A percentile compares a stretch with the other conserved stretches of the same genome.
Evolutionary conservation across 1,140 invertebrate species (phyloP).

Genomic region (Caenorhabditis tropicalis): DNA sequence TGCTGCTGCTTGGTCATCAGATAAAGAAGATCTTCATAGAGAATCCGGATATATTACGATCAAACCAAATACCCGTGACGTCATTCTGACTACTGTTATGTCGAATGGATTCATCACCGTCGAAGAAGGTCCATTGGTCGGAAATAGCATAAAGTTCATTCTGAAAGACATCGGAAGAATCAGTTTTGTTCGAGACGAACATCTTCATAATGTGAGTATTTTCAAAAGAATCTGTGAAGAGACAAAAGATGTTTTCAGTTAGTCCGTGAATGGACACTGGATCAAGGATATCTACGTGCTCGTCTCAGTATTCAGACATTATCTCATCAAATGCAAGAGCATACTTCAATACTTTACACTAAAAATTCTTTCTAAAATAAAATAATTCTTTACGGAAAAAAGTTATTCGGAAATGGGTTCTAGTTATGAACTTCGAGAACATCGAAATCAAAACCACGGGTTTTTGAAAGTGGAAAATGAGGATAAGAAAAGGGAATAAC

Average conservation of each 20-base stretch:
- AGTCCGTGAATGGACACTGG: slow-evolving; percentile 11
- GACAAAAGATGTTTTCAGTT: neutral
- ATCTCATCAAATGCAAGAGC: slow-evolving; percentile 29
- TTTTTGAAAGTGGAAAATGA: too few relatives aligned
- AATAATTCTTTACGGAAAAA: too few relatives aligned
- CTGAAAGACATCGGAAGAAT: slow-evolving; percentile 41
- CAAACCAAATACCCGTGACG: slow-evolving; percentile 13
- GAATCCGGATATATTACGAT: slow-evolving; percentile 12
- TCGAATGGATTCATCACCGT: slow-evolving; percentile 20
- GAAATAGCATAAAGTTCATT: slow-evolving; percentile 1
- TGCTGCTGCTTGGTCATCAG: slow-evolving; percentile 27
- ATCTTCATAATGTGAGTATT: slow-evolving; percentile 16
- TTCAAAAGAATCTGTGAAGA: too few relatives aligned
- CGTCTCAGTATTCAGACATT: slow-evolving; percentile 31
- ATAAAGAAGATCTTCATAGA: slow-evolving; percentile 27
- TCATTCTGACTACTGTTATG: slow-evolving; percentile 15
- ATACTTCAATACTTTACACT: slow-evolving; percentile 18
- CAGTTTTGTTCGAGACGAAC: slow-evolving; percentile 25
- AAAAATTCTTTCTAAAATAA: slow-evolving; percentile 27
- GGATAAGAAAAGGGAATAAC: too few relatives aligned
- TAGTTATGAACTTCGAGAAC: too few relatives aligned
- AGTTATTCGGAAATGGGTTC: too few relatives aligned
- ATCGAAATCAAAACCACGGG: too few relatives aligned
- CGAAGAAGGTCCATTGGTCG: neutral
- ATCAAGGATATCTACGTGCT: slow-evolving; percentile 5